Evolutionary conservation across 2,888 invertebrate genomes (phyloP).

Genomic region (Stenichneumon culpator): DNA sequence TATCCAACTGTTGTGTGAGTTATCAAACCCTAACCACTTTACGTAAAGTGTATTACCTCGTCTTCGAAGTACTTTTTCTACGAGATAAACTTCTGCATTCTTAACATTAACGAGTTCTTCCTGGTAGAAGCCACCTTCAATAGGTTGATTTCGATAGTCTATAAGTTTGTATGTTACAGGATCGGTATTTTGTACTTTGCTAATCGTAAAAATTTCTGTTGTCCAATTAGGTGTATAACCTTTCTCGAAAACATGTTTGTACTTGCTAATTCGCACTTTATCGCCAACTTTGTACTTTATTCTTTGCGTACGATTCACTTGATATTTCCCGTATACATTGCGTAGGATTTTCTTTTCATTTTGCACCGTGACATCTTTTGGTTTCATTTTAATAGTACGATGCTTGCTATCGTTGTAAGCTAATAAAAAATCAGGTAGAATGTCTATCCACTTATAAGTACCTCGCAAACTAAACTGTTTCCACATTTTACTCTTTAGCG

Average conservation of each 20-base stretch:
- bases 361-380: conserved; percentile 3
- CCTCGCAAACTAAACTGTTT: conserved; percentile 68
- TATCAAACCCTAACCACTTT: no score
- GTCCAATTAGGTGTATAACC: not conserved
- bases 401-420: conserved; percentile 67
- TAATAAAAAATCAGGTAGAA: conserved; percentile 57
- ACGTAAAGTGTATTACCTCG: no score
- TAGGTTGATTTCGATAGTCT: not conserved
- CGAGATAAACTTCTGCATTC: conserved; percentile 4
- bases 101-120: not conserved
- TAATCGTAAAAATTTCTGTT: conserved; percentile 55
- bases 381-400: conserved; percentile 8
- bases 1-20: no score
- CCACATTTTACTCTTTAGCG: conserved; percentile 75
- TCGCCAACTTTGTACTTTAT: conserved; percentile 15
- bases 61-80: not conserved
- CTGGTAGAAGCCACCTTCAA: not conserved
- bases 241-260: not conserved
- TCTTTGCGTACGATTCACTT: conserved; percentile 17
- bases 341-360: not conserved
- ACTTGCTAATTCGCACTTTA: conserved; percentile 17
- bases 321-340: not conserved
- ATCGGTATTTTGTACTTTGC: conserved; percentile 67
- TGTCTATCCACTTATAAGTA: conserved; percentile 70
- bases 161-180: not conserved